Percentiles rank a stretch among this genome's conserved stretches.
Conservation (phyloP, 2,888 invertebrate species). For the Lochmaea crataegi region DNA sequence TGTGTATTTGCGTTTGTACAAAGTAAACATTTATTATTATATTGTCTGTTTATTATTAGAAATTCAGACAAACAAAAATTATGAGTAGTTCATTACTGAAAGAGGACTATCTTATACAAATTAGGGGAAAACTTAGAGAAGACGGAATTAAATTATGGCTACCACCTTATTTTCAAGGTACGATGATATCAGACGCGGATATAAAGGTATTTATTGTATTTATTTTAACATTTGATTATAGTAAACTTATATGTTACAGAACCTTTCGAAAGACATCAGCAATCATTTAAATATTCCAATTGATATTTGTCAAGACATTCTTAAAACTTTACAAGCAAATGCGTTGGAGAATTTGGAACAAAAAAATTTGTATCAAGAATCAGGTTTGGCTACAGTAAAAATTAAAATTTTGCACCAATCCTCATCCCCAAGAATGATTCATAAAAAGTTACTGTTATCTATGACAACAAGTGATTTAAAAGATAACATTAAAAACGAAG, state of each 20-base stretch:
- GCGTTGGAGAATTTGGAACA: conserved; percentile 80
- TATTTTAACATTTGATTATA: conserved; percentile 25
- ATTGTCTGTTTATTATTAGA: too few species aligned
- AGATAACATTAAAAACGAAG: conserved; percentile 66
- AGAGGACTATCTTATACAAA: conserved; percentile 75
- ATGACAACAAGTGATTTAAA: conserved; percentile 70
- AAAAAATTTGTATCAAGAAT: conserved; percentile 75
- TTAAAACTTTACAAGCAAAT: conserved; percentile 75
- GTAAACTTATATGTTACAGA: conserved; percentile 65
- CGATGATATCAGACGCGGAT: conserved; percentile 64
- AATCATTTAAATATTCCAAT: conserved; percentile 67
- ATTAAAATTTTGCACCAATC: conserved; percentile 73
- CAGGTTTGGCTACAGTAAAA: conserved; percentile 79
- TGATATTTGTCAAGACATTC: conserved; percentile 68
- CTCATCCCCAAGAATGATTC: conserved; percentile 66
- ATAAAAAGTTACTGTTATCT: conserved; percentile 70
- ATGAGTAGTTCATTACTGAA: conserved; percentile 50
- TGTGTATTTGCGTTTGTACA: not conserved
- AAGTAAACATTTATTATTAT: conserved; percentile 9
- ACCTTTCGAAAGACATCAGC: conserved; percentile 72
- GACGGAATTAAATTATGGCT: conserved; percentile 82
- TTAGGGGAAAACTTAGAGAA: conserved; percentile 75
- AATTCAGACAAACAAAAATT: conserved; percentile 10
- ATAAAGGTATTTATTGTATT: conserved; percentile 63
- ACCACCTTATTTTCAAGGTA: conserved; percentile 73